Percentiles rank a stretch among this genome's conserved stretches.
Evolutionary conservation across 2,113 vertebrate species (phyloP).

Genomic region (Spilogale gracilis): DNA sequence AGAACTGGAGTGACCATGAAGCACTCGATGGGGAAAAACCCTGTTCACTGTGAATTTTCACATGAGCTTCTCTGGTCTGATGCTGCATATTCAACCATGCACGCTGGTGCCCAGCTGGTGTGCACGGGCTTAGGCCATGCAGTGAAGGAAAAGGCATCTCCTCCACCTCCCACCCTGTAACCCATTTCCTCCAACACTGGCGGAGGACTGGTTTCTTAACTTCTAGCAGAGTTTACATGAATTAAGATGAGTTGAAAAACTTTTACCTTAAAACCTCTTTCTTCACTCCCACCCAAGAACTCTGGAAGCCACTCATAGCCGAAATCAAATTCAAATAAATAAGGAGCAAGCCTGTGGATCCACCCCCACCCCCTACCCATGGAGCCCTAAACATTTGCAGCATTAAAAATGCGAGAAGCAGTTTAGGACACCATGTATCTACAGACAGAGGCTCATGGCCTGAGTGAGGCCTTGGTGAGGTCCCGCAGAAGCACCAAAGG

Average conservation of each 20-base stretch:
- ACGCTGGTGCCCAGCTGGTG: accelerated
- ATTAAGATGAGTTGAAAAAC: too few relatives aligned
- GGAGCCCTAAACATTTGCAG: neutral
- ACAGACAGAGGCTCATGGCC: neutral
- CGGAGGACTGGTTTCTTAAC: neutral
- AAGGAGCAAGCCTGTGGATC: neutral
- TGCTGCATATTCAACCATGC: neutral
- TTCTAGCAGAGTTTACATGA: neutral
- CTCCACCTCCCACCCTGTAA: neutral
- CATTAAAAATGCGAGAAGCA: neutral
- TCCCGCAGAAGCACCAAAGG: neutral
- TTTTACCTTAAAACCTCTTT: neutral
- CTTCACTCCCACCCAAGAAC: neutral
- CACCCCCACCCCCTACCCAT: neutral
- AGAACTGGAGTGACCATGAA: neutral
- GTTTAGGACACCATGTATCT: neutral
- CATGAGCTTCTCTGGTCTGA: neutral
- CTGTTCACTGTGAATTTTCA: neutral
- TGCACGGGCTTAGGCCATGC: neutral
- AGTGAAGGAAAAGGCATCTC: neutral
- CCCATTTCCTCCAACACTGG: neutral
- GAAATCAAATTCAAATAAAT: neutral
- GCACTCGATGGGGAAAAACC: neutral
- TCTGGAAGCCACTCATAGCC: neutral
- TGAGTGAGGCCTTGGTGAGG: neutral